A percentile compares a stretch with the other conserved stretches of the same genome.
Evolutionary conservation across 2,888 invertebrate species (phyloP).

Genomic region (Polymixis flavicincta): DNA sequence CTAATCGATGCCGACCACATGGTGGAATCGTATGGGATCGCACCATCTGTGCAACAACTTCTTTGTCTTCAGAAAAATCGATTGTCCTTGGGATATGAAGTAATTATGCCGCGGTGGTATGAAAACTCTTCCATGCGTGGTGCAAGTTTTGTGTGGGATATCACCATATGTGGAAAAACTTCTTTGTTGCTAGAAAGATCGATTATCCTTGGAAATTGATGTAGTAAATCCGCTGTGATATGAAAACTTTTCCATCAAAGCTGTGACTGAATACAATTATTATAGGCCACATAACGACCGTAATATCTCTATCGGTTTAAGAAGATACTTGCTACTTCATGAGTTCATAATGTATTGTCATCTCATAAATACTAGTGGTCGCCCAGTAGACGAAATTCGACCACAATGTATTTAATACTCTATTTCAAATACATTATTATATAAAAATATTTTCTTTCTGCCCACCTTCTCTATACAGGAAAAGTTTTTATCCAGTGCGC

Average conservation of each 20-base stretch:
- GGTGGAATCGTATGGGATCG: constrained; percentile 51
- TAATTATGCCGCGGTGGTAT: neutral
- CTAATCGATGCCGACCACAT: constrained; percentile 45
- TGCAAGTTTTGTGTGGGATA: no score
- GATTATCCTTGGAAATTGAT: no score
- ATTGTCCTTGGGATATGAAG: constrained; percentile 28
- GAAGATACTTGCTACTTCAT: neutral
- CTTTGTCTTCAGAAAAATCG: constrained; percentile 44
- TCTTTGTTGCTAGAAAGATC: no score
- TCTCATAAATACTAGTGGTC: neutral
- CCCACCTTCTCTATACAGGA: no score
- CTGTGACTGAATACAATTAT: neutral
- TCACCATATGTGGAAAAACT: no score
- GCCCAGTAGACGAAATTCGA: no score
- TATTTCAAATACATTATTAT: no score
- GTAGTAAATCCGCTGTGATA: no score
- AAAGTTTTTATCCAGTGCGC: no score
- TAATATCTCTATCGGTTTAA: neutral
- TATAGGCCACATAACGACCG: neutral
- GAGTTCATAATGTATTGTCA: neutral
- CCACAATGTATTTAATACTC: no score
- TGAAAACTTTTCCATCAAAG: no score
- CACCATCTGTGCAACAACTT: constrained; percentile 48
- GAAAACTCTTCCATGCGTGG: neutral
- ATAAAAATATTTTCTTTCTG: no score